A percentile compares a stretch with the other conserved stretches of the same genome.
phyloP scores from a whole-genome alignment of 2,888 invertebrate genomes.

The Aspidiotus destructor region DNA sequence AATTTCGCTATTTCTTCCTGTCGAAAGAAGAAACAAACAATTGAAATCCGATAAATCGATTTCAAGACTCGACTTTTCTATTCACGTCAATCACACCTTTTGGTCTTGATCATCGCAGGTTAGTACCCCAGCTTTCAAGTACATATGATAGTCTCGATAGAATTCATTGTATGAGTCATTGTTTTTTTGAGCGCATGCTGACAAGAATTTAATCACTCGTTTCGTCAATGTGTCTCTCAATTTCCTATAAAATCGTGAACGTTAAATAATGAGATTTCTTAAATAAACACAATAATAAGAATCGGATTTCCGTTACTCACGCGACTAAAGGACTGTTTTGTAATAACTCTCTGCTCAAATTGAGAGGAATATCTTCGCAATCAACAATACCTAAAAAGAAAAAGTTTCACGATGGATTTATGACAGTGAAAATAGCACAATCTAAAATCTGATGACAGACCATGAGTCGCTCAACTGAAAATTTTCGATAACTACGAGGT shows the following conservation, averaged over 20 bases:
- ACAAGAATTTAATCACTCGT: conserved; percentile 70
- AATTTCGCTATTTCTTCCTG: conserved; percentile 85
- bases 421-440: background rate
- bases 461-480: background rate
- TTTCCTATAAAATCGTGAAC: conserved; percentile 50
- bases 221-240: conserved; percentile 73
- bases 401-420: conserved; percentile 3
- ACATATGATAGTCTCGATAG: conserved; percentile 84
- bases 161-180: conserved; percentile 70
- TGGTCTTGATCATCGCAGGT: conserved; percentile 67
- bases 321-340: conserved; percentile 86
- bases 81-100: conserved; percentile 51
- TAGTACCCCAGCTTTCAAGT: conserved; percentile 91
- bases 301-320: conserved; percentile 44
- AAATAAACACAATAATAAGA: background rate
- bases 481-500: conserved; percentile 4
- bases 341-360: conserved; percentile 86
- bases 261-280: conserved; percentile 19
- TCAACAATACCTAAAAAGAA: conserved; percentile 71
- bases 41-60: background rate
- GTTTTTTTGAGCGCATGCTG: conserved; percentile 76
- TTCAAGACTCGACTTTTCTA: too few species aligned
- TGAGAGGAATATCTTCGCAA: conserved; percentile 96
- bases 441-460: too few species aligned
- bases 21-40: conserved; percentile 34